Conservation (phyloP, 2,113 vertebrate genomes). For the Cacatua alba region DNA sequence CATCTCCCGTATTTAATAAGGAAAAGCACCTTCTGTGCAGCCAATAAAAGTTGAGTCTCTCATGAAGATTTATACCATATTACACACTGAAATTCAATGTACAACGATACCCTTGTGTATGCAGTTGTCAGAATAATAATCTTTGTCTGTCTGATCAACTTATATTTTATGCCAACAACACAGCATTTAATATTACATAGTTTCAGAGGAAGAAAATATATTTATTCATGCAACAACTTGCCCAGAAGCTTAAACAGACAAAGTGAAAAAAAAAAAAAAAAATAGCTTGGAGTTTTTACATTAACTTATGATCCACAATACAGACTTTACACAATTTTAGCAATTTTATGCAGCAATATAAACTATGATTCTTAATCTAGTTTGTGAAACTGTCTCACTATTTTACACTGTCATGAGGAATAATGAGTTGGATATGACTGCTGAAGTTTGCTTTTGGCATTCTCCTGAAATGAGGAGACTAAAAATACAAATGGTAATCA, state of each 20-base stretch:
- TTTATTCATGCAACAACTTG: slow-evolving; percentile 51
- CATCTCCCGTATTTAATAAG: slow-evolving; percentile 63
- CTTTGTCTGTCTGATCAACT: slow-evolving; percentile 72
- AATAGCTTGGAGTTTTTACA: slow-evolving; percentile 13
- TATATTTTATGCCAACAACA: slow-evolving; percentile 70
- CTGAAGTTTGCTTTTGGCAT: slow-evolving; percentile 17
- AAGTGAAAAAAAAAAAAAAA: background rate
- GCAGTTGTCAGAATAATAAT: slow-evolving; percentile 74
- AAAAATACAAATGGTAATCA: slow-evolving; percentile 43
- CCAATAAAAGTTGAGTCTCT: slow-evolving; percentile 69
- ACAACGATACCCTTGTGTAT: slow-evolving; percentile 56
- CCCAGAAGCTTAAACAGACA: slow-evolving; percentile 44
- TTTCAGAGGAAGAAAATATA: slow-evolving; percentile 56
- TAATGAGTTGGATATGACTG: background rate
- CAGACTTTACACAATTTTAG: slow-evolving; percentile 1
- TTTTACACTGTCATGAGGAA: slow-evolving; percentile 10
- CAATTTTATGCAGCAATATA: slow-evolving; percentile 23
- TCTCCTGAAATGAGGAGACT: background rate
- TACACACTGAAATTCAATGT: slow-evolving; percentile 66
- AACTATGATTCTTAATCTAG: slow-evolving; percentile 41
- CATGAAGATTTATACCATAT: slow-evolving; percentile 72
- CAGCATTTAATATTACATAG: slow-evolving; percentile 63
- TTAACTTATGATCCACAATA: slow-evolving; percentile 7
- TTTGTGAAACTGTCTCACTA: slow-evolving; percentile 12
- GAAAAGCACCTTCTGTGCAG: slow-evolving; percentile 70